Conservation (phyloP, 2,888 invertebrate species). For the Disparrhopalites patrizii region DNA sequence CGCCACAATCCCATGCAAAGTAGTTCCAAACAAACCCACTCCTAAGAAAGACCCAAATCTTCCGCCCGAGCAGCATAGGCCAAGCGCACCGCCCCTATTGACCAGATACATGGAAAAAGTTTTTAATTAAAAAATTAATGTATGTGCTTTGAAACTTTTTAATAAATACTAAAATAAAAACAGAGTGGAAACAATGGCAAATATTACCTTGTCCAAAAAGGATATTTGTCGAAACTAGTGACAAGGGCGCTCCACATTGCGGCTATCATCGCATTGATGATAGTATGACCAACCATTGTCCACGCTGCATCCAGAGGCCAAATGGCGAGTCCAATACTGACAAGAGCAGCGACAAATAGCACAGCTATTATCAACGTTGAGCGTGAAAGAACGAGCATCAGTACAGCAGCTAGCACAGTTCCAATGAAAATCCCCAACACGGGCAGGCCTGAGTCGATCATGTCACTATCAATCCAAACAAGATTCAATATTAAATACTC, state of each 20-base stretch:
- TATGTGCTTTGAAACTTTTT: not conserved
- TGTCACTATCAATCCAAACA: too few species aligned
- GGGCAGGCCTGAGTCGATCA: constrained; percentile 45
- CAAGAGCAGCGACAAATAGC: constrained; percentile 36
- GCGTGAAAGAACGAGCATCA: constrained; percentile 26
- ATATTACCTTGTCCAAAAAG: constrained; percentile 41
- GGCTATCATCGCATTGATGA: constrained; percentile 37
- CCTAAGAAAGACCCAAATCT: constrained; percentile 46
- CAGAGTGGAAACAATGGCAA: not conserved
- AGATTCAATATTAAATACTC: too few species aligned
- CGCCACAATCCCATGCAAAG: constrained; percentile 39
- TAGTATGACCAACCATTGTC: constrained; percentile 43
- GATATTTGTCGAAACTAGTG: constrained; percentile 45
- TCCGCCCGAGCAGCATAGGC: constrained; percentile 41
- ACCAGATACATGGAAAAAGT: too few species aligned
- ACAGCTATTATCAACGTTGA: constrained; percentile 38
- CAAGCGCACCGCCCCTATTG: constrained; percentile 44
- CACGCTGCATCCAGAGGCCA: constrained; percentile 35
- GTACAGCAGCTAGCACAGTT: constrained; percentile 34
- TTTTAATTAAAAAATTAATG: not conserved
- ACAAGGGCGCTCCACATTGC: constrained; percentile 42
- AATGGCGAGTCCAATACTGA: constrained; percentile 43
- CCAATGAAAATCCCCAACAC: constrained; percentile 45
- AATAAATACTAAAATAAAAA: not conserved
- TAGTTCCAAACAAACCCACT: constrained; percentile 46